Conservation (phyloP, 92 coral and sea anemone genomes). For the Umimayanthus chanpuru region DNA sequence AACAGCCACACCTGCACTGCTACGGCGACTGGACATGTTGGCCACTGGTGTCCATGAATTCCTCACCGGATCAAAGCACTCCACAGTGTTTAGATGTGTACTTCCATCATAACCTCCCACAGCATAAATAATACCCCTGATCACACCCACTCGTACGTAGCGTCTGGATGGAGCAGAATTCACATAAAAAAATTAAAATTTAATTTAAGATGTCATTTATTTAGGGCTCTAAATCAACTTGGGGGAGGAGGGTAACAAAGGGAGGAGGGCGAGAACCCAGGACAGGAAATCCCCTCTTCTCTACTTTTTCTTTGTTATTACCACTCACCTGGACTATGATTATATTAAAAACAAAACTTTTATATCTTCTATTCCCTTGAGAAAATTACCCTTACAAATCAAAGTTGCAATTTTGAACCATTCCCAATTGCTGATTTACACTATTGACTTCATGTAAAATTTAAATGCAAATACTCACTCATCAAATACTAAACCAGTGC, state of each 20-base stretch:
- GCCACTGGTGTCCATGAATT: slow-evolving; percentile 78
- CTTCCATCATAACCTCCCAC: slow-evolving; percentile 94
- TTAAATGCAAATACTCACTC: no score
- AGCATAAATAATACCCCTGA: slow-evolving; percentile 75
- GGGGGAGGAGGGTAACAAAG: no score
- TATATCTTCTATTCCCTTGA: no score
- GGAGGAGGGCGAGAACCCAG: neutral
- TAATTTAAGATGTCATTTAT: neutral
- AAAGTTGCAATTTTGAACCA: no score
- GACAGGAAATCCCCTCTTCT: no score
- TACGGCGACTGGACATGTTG: slow-evolving; percentile 86
- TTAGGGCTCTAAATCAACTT: neutral
- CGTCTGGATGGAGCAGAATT: slow-evolving; percentile 52
- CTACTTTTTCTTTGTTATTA: no score
- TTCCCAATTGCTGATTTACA: no score
- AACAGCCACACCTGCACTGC: slow-evolving; percentile 92
- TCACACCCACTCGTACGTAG: slow-evolving; percentile 88
- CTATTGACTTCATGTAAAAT: no score
- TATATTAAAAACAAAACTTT: no score
- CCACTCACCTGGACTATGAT: no score
- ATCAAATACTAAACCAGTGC: no score
- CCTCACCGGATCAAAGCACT: slow-evolving; percentile 78
- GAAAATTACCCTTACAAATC: no score
- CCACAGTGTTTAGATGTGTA: slow-evolving; percentile 83
- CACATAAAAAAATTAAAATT: neutral